phyloP scores from a whole-genome alignment of 2,797 vertebrate species.

The Pangasius larnaudii region DNA sequence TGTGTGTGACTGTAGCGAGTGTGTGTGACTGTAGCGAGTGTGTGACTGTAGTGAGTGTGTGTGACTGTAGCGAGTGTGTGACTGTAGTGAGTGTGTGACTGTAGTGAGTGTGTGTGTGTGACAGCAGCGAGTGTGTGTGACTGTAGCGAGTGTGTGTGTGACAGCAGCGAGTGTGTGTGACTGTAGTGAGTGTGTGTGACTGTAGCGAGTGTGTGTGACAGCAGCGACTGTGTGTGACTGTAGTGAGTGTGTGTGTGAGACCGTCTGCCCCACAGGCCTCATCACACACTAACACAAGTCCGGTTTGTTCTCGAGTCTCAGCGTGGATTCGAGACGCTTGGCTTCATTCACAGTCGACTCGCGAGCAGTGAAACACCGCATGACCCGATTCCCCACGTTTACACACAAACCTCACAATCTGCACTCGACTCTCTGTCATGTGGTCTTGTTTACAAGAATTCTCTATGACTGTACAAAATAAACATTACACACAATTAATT shows the following conservation, averaged over 20 bases:
- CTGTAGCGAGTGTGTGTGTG: too few species aligned
- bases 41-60: too few species aligned
- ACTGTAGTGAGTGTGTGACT: too few species aligned
- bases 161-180: too few species aligned
- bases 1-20: too few species aligned
- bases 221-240: too few species aligned
- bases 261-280: slow-evolving; percentile 49
- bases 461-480: neutral
- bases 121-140: too few species aligned
- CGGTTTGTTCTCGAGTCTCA: slow-evolving; percentile 47
- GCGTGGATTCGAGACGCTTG: slow-evolving; percentile 37
- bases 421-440: neutral
- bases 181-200: too few species aligned
- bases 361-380: neutral
- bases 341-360: slow-evolving; percentile 41
- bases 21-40: too few species aligned
- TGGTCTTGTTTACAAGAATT: neutral
- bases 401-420: neutral
- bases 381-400: neutral
- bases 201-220: neutral
- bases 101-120: too few species aligned
- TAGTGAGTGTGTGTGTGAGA: slow-evolving; percentile 4
- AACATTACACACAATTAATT: neutral
- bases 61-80: too few species aligned
- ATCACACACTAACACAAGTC: slow-evolving; percentile 36